A percentile compares a stretch with the other conserved stretches of the same genome.
Conservation (phyloP, 2,113 vertebrate species). For the Sarotherodon lohbergeri region DNA sequence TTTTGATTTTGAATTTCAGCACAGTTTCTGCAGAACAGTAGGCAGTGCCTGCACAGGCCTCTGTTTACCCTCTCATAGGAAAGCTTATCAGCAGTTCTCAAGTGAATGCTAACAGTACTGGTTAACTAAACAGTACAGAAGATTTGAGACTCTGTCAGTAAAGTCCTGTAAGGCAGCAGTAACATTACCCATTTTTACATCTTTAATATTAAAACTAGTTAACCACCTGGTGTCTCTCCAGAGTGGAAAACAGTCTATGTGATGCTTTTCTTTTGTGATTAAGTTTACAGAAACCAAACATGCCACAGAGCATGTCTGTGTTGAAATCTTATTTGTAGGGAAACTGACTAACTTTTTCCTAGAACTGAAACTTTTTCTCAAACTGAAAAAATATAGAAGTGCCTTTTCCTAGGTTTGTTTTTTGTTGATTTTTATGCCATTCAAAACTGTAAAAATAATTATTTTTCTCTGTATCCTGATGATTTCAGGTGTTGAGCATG, state of each 20-base stretch:
- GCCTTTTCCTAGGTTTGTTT: not conserved
- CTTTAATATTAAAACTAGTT: not conserved
- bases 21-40: not conserved
- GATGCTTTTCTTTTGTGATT: not conserved
- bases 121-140: not conserved
- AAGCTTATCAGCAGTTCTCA: not conserved
- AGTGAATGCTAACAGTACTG: not conserved
- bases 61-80: not conserved
- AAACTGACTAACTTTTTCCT: not conserved
- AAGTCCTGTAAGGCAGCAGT: not conserved
- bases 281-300: not conserved
- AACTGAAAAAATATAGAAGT: not conserved
- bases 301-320: not conserved
- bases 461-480: not conserved
- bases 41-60: not conserved
- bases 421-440: not conserved
- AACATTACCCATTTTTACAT: not conserved
- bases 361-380: not conserved
- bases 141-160: not conserved
- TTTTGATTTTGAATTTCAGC: not conserved
- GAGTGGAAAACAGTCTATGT: not conserved
- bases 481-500: slow-evolving; percentile 78
- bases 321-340: not conserved
- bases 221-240: not conserved
- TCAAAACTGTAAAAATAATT: not conserved